Conservation (phyloP, 2,888 invertebrate genomes). For the Stictocephala bisonia region DNA sequence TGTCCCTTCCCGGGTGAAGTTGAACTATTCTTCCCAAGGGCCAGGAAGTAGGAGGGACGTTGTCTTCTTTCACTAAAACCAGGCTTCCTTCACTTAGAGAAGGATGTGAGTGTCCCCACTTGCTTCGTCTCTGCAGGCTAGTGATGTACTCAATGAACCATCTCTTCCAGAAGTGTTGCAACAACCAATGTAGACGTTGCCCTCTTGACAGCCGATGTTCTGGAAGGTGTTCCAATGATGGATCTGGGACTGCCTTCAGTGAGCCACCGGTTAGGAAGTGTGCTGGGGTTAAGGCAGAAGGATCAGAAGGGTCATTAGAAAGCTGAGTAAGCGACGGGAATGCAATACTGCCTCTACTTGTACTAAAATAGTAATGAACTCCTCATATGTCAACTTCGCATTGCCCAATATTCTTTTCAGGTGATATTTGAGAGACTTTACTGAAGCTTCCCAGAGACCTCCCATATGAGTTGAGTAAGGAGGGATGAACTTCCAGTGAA, state of each 20-base stretch:
- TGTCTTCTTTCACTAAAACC: constrained; percentile 59
- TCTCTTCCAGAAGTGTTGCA: constrained; percentile 57
- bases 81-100: constrained; percentile 53
- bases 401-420: constrained; percentile 34
- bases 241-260: constrained; percentile 49
- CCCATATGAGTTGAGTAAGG: constrained; percentile 41
- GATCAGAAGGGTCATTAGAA: constrained; percentile 53
- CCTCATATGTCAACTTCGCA: constrained; percentile 38
- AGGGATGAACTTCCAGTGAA: constrained; percentile 54
- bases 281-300: constrained; percentile 57
- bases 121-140: constrained; percentile 56
- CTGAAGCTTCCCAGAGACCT: constrained; percentile 47
- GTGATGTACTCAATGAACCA: constrained; percentile 59
- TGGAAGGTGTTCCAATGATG: constrained; percentile 52
- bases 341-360: constrained; percentile 58
- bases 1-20: constrained; percentile 57
- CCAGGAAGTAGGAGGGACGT: constrained; percentile 57
- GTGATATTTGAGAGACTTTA: constrained; percentile 48
- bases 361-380: constrained; percentile 51
- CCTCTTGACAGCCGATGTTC: constrained; percentile 58
- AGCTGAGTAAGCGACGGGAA: constrained; percentile 54
- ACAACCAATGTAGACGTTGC: constrained; percentile 57
- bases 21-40: constrained; percentile 54
- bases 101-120: constrained; percentile 54
- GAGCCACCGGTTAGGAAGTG: constrained; percentile 59